Conservation (phyloP, 2,797 vertebrate species). For the Bradypodion ventrale region DNA sequence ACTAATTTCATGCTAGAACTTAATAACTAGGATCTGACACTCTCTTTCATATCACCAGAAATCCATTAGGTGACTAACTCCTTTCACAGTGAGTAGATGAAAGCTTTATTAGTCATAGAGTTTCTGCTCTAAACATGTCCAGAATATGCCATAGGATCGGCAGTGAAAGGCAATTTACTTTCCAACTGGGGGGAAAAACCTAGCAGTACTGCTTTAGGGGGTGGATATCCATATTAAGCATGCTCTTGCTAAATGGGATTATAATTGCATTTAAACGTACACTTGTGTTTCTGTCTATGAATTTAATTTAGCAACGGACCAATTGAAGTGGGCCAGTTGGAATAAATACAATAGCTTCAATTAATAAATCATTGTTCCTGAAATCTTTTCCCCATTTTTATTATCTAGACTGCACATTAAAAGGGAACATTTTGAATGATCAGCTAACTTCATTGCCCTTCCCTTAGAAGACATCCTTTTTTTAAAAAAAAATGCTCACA, state of each 20-base stretch:
- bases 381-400: not conserved
- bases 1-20: constrained; percentile 79
- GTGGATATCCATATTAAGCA: constrained; percentile 45
- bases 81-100: constrained; percentile 69
- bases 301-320: constrained; percentile 50
- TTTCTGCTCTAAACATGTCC: constrained; percentile 67
- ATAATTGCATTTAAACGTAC: constrained; percentile 47
- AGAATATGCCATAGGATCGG: constrained; percentile 63
- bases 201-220: constrained; percentile 52
- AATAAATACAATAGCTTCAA: not conserved
- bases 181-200: constrained; percentile 54
- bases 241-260: constrained; percentile 53
- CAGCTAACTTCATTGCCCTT: not conserved
- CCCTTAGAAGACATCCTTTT: not conserved
- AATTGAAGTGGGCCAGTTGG: not conserved
- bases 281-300: constrained; percentile 50
- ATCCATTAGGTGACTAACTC: constrained; percentile 75
- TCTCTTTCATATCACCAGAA: constrained; percentile 76
- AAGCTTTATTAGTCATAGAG: constrained; percentile 74
- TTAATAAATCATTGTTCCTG: constrained; percentile 36
- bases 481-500: constrained; percentile 34
- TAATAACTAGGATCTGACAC: constrained; percentile 74
- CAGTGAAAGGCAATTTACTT: constrained; percentile 64
- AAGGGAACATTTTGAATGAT: constrained; percentile 19
- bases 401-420: constrained; percentile 21